Percentiles rank a stretch among this genome's conserved stretches.
Conservation (phyloP, 1,140 invertebrate species). For the Chrysopa pallens region DNA sequence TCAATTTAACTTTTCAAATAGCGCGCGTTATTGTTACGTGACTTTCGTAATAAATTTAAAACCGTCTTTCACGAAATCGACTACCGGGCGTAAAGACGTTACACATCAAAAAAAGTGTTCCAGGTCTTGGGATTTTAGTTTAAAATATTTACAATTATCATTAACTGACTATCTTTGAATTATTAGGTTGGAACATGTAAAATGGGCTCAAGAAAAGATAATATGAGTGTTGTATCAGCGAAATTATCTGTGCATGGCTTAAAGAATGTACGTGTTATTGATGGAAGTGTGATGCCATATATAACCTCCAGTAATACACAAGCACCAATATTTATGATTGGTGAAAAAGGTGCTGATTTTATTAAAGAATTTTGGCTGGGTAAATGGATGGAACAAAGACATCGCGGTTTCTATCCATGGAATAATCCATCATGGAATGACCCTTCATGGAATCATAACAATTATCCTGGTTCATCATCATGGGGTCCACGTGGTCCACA, state of each 20-base stretch:
- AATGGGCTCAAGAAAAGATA: conserved; percentile 54
- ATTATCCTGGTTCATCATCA: too few relatives aligned
- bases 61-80: too few relatives aligned
- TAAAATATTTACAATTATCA: conserved; percentile 56
- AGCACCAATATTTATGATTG: conserved; percentile 69
- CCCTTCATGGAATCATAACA: too few relatives aligned
- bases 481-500: too few relatives aligned
- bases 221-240: conserved; percentile 49
- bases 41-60: too few relatives aligned
- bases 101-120: conserved; percentile 27
- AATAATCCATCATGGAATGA: too few relatives aligned
- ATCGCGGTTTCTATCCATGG: too few relatives aligned
- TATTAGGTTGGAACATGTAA: conserved; percentile 69
- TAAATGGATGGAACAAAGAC: too few relatives aligned
- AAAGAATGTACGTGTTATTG: conserved; percentile 49
- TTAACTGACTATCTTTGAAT: conserved; percentile 64
- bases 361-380: conserved; percentile 44
- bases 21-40: too few relatives aligned
- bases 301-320: conserved; percentile 65
- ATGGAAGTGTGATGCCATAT: conserved; percentile 62
- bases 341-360: conserved; percentile 60
- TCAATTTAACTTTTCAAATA: too few relatives aligned
- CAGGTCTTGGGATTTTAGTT: conserved; percentile 60
- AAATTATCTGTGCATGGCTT: conserved; percentile 50
- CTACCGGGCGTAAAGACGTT: conserved; percentile 14